Percentiles rank a stretch among this genome's conserved stretches.
Evolutionary conservation across 2,113 vertebrate genomes (phyloP).

Genomic region (Montifringilla adamsi): DNA sequence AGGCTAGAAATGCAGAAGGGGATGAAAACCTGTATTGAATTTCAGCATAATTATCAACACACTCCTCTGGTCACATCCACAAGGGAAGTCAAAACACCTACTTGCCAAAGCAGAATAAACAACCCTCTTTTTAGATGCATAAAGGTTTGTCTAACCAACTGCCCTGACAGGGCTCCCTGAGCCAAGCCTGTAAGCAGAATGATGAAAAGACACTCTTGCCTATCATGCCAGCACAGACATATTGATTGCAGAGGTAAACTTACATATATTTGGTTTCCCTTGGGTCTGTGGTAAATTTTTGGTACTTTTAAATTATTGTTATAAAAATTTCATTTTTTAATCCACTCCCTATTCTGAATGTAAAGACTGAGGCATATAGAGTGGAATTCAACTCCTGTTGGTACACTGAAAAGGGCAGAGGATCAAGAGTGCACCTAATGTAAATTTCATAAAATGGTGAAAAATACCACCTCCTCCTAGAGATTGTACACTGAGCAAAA

Average conservation of each 20-base stretch:
- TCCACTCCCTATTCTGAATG: not conserved
- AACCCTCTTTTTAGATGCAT: not conserved
- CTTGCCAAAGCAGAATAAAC: not conserved
- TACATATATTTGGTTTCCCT: not conserved
- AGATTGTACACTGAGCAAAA: not conserved
- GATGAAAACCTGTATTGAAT: not conserved
- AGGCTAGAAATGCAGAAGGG: not conserved
- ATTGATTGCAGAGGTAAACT: not conserved
- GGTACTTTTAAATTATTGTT: not conserved
- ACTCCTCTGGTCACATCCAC: not conserved
- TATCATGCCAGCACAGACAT: not conserved
- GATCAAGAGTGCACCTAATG: not conserved
- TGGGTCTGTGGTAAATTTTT: not conserved
- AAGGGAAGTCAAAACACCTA: not conserved
- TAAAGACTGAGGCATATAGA: not conserved
- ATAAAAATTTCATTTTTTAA: not conserved
- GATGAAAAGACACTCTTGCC: not conserved
- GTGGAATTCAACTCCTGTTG: not conserved
- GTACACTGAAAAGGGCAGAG: not conserved
- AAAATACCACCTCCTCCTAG: not conserved
- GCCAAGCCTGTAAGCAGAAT: not conserved
- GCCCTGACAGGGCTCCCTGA: not conserved
- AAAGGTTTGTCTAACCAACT: not conserved
- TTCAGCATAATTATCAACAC: not conserved
- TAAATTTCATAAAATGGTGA: not conserved